phyloP scores from a whole-genome alignment of 2,113 vertebrate genomes.

The Ellobius talpinus region DNA sequence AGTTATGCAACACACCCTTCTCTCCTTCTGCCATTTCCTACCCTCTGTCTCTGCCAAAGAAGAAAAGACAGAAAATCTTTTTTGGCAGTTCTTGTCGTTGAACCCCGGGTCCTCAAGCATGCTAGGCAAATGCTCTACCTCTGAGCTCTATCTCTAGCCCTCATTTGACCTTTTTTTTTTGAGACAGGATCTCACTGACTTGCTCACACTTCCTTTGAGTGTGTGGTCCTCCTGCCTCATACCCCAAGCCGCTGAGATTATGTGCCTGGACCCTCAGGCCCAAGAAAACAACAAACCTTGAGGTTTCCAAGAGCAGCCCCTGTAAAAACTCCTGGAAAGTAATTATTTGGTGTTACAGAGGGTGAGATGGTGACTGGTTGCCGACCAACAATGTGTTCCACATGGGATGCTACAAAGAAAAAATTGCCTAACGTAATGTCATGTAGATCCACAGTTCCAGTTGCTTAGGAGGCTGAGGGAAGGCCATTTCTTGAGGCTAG shows the following conservation, averaged over 20 bases:
- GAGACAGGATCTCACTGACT: background rate
- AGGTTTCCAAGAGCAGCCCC: background rate
- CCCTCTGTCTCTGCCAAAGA: background rate
- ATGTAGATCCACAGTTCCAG: too few relatives aligned
- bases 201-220: background rate
- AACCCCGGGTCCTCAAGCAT: background rate
- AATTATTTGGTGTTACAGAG: background rate
- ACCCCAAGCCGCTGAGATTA: background rate
- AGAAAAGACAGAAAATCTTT: background rate
- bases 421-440: background rate
- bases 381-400: background rate
- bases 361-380: background rate
- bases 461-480: background rate
- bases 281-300: background rate
- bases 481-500: background rate
- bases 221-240: background rate
- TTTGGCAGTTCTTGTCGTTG: background rate
- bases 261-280: too few relatives aligned
- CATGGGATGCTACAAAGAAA: background rate
- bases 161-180: background rate
- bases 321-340: background rate
- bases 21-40: background rate
- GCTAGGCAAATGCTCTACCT: background rate
- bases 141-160: background rate
- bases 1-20: background rate